Conservation (phyloP, 2,797 vertebrate species). For the Hipposideros larvatus region DNA sequence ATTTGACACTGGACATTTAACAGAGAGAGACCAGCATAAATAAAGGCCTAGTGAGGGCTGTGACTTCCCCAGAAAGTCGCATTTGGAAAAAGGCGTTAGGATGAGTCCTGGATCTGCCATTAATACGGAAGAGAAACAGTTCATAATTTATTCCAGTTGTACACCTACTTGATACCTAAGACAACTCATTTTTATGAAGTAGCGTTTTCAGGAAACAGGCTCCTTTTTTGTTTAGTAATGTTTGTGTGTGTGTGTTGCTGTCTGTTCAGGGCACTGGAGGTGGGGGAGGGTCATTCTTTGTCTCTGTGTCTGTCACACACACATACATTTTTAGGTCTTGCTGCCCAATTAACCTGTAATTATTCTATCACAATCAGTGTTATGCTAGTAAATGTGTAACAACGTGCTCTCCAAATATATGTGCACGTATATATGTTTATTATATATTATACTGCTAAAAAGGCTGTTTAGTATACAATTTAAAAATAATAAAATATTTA, state of each 20-base stretch:
- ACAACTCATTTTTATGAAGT: not conserved
- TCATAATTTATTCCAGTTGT: not conserved
- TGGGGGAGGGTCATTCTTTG: not conserved
- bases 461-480: not conserved
- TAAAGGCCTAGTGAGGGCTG: not conserved
- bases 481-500: constrained; percentile 56
- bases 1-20: not conserved
- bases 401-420: constrained; percentile 37
- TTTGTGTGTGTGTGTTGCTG: not conserved
- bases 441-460: constrained; percentile 49
- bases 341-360: constrained; percentile 36
- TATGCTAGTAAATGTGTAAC: constrained; percentile 46
- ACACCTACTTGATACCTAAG: not conserved
- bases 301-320: not conserved
- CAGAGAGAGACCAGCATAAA: not conserved
- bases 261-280: not conserved
- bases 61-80: not conserved
- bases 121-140: not conserved
- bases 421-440: not conserved
- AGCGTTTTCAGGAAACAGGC: not conserved
- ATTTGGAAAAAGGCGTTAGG: constrained; percentile 8
- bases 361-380: constrained; percentile 10
- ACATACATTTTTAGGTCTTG: not conserved
- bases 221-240: not conserved
- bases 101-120: not conserved